phyloP scores from a whole-genome alignment of 2,113 vertebrate species.

The Microtus montanus region DNA sequence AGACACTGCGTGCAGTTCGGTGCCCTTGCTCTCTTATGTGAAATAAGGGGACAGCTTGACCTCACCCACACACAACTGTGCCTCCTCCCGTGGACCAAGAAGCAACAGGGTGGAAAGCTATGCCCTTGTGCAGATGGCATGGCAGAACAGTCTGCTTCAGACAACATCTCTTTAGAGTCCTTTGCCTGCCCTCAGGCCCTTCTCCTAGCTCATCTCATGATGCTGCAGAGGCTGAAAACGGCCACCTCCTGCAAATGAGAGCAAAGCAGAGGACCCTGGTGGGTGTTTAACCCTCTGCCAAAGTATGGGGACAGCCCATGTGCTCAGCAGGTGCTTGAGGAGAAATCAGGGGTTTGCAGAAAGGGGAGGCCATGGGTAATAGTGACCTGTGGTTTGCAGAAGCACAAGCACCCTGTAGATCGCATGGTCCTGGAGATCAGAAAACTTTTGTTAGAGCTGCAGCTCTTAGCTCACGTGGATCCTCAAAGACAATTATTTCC shows the following conservation, averaged over 20 bases:
- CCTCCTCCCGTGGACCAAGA: background rate
- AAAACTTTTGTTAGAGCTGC: rapidly evolving
- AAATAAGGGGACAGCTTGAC: background rate
- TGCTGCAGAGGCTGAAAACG: background rate
- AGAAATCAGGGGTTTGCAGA: rapidly evolving
- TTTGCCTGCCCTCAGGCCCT: too few relatives aligned
- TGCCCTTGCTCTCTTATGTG: background rate
- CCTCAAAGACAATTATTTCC: background rate
- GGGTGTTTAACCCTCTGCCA: background rate
- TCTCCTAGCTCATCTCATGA: background rate
- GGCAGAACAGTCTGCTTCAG: background rate
- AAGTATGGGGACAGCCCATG: rapidly evolving
- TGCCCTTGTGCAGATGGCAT: background rate
- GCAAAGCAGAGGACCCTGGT: too few relatives aligned
- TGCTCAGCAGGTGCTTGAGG: background rate
- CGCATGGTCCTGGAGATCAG: rapidly evolving
- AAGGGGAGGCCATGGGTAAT: rapidly evolving
- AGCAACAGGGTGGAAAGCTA: background rate
- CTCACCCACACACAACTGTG: background rate
- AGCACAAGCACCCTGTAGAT: rapidly evolving
- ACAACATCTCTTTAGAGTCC: background rate
- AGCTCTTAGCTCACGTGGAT: background rate
- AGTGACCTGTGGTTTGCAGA: rapidly evolving
- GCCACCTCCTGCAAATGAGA: background rate
- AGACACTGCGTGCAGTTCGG: background rate